Conservation (phyloP, 2,113 vertebrate genomes). For the Rhea americana region DNA sequence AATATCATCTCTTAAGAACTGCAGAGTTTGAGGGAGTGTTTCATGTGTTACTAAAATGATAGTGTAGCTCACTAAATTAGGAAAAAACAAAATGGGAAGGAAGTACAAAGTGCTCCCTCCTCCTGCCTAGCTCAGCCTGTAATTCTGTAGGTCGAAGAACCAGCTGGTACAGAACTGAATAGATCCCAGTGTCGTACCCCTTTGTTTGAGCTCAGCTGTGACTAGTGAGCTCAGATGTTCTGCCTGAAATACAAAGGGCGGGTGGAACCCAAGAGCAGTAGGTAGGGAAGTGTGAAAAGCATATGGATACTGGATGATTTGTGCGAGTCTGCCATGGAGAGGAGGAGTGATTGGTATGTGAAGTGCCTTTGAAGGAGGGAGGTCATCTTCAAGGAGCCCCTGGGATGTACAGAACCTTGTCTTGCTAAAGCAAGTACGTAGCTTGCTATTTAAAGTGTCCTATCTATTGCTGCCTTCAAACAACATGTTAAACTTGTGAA, state of each 20-base stretch:
- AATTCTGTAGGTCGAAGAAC: neutral
- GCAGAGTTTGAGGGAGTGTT: neutral
- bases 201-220: neutral
- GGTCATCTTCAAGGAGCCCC: neutral
- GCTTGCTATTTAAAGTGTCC: slow-evolving; percentile 22
- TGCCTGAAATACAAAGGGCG: neutral
- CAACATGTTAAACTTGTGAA: neutral
- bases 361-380: neutral
- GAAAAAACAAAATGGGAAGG: neutral
- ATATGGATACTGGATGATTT: neutral
- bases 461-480: neutral
- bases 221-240: neutral
- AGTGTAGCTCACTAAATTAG: neutral
- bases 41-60: neutral
- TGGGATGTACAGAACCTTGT: neutral
- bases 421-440: neutral
- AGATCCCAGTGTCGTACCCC: fast-evolving
- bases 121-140: neutral
- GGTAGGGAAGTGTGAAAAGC: neutral
- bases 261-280: neutral
- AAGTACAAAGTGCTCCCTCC: neutral
- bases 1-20: neutral
- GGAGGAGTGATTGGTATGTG: neutral
- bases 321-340: neutral
- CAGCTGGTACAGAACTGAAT: neutral